Base-by-base conservation (phyloP, 2,888 invertebrate species). In the Choreutis nemorana region DNA sequence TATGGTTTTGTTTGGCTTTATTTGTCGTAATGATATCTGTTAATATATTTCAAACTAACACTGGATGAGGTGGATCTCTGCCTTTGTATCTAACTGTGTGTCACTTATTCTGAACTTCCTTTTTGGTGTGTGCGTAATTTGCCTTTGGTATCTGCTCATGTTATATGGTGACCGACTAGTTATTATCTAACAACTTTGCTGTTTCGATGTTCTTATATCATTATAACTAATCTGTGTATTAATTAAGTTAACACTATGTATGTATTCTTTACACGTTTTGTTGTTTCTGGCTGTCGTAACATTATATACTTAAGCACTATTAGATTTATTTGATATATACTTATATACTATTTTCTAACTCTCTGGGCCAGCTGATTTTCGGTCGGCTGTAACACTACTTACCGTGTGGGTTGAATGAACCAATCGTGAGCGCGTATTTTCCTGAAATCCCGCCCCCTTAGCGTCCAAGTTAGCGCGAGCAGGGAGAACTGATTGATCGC, bases 401-500 rank as follows among this genome's bases (percentile, higher is more conserved):
- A 44, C 43, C 42, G 41, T 53, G 54, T n/a, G 62, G 63, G 51
- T 43, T 45, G 49, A 45, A 68, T 77, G 78, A 73, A 73, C 73
- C 78, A 72, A 72, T 79, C 70, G 61, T 50, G 70, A 62, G 63
- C 50, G 34, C 43, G 50, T 39, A 33, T 36, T 44, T 48, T 41
- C 49, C 47, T 48, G 46, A 41, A 48, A 56, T 56, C 62, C 64
- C 60, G 44, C 44, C 51, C 60, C 67, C 62, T 61, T 52, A 53
- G 61, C 63, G 66, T 58, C 55, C 50, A 45, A 46, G 45, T 70
- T 71, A 70, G 70, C 59, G 55, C 61, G 52, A 59, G 61, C 82
- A 96, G 95, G 96, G 94, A 62, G 94, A 95, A 81, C 88, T 94
- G 84, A 87, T 95, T 64, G 94, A 95, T 83, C 85, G 92, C 71